Evolutionary conservation across 2,113 vertebrate species (phyloP), one percentile per base, ranked within the genome.

Genomic region (Phoxinus phoxinus): DNA sequence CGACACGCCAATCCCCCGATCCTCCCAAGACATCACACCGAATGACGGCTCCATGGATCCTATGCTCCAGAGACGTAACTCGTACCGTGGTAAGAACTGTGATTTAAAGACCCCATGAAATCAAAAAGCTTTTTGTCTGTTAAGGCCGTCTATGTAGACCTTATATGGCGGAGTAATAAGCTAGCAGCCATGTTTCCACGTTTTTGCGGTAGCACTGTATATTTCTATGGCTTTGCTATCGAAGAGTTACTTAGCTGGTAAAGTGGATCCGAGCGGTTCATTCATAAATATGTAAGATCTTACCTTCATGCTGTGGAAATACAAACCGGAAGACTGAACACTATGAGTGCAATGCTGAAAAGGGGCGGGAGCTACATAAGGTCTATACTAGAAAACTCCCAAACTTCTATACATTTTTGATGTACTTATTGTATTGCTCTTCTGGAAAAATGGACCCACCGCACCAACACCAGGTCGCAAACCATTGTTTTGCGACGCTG

Each of bases 21-120:
- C 96, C 87, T 99, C 98, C 2, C 97, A 99, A 86, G 98, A 99
- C 88, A 97, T 99, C 92, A 98, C 97, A 1, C 98, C 98, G 0
- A 97, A 96, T 2, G 97, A 98, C 87, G 95, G 96, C 72, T 93
- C 95, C 90, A 94, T 97, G 93, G 98, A 99, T 61, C 96, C 88
- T 79, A 88, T 97, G 90, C 97, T 98, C 89, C 97, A 99, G 15
- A 95, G 98, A 88, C 94, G 97, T 41, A 98, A 98, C 91, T 99
- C 98, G n/a, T 99, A 98, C 91, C 94, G 97, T 86, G 98, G 98
- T 99, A 92, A 92, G 93, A 44, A 9, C 51, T 61, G 56, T 37
- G 5, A 48, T 59, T 69, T 37, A 25, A 48, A 74, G 37, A 75
- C 53, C 23, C 32, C 21, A 61, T 59, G 56, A 79, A 79, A 61